Base-by-base conservation (phyloP, 2,888 invertebrate species). In the Clostera curtula region DNA sequence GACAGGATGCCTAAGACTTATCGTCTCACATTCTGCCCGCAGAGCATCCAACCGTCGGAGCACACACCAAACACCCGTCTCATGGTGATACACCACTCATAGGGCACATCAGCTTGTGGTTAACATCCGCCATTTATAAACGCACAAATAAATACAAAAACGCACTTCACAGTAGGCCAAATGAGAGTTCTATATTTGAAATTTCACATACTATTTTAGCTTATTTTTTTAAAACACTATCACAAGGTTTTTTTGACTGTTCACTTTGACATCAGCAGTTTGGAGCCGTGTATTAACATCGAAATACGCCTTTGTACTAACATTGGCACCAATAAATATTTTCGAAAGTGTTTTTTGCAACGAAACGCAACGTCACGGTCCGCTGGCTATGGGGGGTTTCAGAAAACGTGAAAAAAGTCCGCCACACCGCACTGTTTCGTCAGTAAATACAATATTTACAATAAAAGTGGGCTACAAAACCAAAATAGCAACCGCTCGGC, bases 11-110 rank as follows among this genome's bases (percentile, higher is more conserved):
- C 56, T 58, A 72, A 59, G 43, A 51, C 51, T 65, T n/a, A 64
- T 56, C 71, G 36, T 56, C 83, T 82, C 77, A 85, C 85, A 83
- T 83, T 83, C 67, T 85, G 84, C 49, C 85, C 80, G 50, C 85
- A 85, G 39, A 80, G 76, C 36, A 76, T 59, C 75, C 82, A 80
- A 43, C 85, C 76, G 43, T 86, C 86, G 3, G 86, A 73, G 56
- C 86, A 86, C 3, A 85, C 85, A 22, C 85, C 85, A 26, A 86
- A 82, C 13, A 86, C 85, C 27, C 85, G 70, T 65, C 85, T 82
- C 86, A 86, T 86, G 21, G 24, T 66, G 24, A 36, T 20, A 12
- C 29, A 27, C 29, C 39, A 50, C 50, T 48, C 51, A 54, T 19
- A 43, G 37, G 31, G 17, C 41, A 42, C 43, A 49, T 51, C 59